phyloP scores from a whole-genome alignment of 2,113 vertebrate genomes.

The Glaucidium brasilianum region DNA sequence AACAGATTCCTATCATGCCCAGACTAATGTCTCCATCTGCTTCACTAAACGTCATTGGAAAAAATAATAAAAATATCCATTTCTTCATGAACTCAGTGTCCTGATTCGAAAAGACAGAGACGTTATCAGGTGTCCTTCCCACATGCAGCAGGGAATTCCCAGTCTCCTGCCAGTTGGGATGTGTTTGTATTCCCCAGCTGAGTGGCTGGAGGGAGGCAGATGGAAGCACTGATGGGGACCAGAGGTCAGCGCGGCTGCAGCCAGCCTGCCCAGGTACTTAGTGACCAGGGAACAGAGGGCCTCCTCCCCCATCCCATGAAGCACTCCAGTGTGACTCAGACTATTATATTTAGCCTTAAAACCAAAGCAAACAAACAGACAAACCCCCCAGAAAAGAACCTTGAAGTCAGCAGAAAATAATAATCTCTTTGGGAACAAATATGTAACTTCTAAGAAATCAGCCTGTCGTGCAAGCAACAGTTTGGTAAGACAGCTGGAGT shows the following conservation, averaged over 20 bases:
- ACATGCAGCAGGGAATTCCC: not conserved
- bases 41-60: not conserved
- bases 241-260: not conserved
- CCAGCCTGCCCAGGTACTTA: not conserved
- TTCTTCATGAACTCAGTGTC: not conserved
- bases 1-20: not conserved
- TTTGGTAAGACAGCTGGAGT: not conserved
- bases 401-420: not conserved
- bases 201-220: not conserved
- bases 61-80: not conserved
- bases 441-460: not conserved
- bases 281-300: not conserved
- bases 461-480: accelerated
- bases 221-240: not conserved
- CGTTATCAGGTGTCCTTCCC: not conserved
- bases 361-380: not conserved
- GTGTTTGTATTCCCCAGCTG: not conserved
- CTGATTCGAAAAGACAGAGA: not conserved
- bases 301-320: not conserved
- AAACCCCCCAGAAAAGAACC: not conserved
- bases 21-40: not conserved
- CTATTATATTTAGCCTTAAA: not conserved
- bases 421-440: not conserved
- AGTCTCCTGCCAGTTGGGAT: not conserved
- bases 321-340: not conserved